These are phyloP conservation scores for Tethea ocularis DNA, from an alignment of 2,888 invertebrate genomes.

Conservation along the genomic window DNA sequence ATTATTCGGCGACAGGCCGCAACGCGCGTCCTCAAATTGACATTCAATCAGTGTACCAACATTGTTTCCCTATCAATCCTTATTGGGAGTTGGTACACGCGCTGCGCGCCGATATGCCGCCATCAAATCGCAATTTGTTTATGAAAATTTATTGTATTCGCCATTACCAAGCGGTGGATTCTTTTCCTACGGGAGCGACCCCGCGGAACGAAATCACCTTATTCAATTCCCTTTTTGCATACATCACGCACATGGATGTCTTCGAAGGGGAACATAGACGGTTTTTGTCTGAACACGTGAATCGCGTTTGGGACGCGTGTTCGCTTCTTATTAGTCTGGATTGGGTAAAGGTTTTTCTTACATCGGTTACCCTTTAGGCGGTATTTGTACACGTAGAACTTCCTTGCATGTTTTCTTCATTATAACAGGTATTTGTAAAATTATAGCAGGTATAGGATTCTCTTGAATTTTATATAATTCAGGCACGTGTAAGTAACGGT, in stretches of 20 bases:
- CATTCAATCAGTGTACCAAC: slow-evolving; percentile 81
- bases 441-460: neutral
- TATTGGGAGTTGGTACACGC: slow-evolving; percentile 78
- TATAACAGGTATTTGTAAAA: neutral
- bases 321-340: slow-evolving; percentile 80
- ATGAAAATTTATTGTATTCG: slow-evolving; percentile 84
- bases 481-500: neutral
- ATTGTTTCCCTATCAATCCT: slow-evolving; percentile 83
- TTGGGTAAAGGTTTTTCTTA: slow-evolving; percentile 74
- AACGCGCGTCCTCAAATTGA: slow-evolving; percentile 64
- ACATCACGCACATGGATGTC: slow-evolving; percentile 77
- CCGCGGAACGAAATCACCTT: slow-evolving; percentile 82
- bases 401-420: slow-evolving; percentile 1
- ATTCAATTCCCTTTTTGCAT: slow-evolving; percentile 84
- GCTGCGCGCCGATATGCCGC: slow-evolving; percentile 69
- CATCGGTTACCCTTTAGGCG: slow-evolving; percentile 55
- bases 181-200: slow-evolving; percentile 80
- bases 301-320: slow-evolving; percentile 80
- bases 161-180: slow-evolving; percentile 78
- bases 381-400: slow-evolving; percentile 13
- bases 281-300: slow-evolving; percentile 81
- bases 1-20: slow-evolving; percentile 65
- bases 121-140: slow-evolving; percentile 84
- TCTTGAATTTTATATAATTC: neutral
- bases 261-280: slow-evolving; percentile 66